Conservation (phyloP, 2,113 vertebrate species). For the Fregetta grallaria region DNA sequence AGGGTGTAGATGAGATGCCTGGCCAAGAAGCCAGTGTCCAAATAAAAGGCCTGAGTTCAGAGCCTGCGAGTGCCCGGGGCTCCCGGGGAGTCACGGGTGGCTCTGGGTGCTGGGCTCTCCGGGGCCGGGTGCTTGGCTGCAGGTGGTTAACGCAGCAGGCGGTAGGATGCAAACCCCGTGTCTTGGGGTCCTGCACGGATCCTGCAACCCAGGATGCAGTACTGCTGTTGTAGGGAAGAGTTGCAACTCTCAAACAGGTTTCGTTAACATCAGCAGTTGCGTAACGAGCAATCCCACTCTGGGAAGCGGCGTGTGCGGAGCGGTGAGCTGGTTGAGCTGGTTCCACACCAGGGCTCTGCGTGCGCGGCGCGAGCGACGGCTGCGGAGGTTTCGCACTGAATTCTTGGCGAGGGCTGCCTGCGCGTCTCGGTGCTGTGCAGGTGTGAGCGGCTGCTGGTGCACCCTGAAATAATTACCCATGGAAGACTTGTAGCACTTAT, state of each 20-base stretch:
- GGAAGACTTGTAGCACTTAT: not conserved
- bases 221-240: fast-evolving
- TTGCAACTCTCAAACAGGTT: not conserved
- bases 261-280: not conserved
- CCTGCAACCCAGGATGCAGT: fast-evolving
- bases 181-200: not conserved
- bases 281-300: not conserved
- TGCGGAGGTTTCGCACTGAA: fast-evolving
- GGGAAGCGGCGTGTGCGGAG: fast-evolving
- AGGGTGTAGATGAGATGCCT: not conserved
- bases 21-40: not conserved
- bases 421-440: not conserved
- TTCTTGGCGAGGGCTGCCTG: not conserved
- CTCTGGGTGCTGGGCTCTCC: not conserved
- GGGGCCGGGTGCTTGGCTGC: not conserved
- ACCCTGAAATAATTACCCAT: not conserved
- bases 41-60: not conserved
- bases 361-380: fast-evolving
- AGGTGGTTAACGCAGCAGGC: not conserved
- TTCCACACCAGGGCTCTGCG: not conserved
- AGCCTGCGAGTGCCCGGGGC: not conserved
- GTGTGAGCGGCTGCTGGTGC: not conserved
- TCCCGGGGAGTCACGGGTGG: not conserved
- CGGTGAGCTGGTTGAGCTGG: not conserved
- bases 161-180: fast-evolving